Evolutionary conservation across 2,113 vertebrate genomes (phyloP).

Genomic region (Struthio camelus): DNA sequence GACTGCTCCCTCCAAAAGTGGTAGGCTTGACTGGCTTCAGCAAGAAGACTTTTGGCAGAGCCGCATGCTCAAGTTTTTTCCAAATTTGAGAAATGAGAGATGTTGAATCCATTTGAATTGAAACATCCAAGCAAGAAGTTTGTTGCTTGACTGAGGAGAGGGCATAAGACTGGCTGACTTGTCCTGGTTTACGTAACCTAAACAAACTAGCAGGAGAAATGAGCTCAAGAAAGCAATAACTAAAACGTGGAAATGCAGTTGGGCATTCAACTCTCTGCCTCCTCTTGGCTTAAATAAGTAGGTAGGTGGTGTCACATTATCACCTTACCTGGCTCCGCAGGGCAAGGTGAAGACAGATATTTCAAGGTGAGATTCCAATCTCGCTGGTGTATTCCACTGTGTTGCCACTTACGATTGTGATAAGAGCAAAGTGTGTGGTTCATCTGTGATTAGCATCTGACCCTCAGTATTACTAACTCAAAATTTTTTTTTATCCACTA

Average conservation of each 20-base stretch:
- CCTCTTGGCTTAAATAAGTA: background rate
- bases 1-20: background rate
- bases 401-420: background rate
- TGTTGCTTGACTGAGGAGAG: background rate
- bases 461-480: constrained; percentile 16
- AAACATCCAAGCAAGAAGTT: background rate
- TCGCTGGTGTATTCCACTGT: background rate
- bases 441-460: constrained; percentile 49
- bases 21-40: background rate
- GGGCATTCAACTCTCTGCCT: background rate
- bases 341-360: background rate
- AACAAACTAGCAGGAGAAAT: background rate
- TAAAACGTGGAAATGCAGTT: background rate
- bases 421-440: constrained; percentile 49
- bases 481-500: constrained; percentile 31
- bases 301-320: background rate
- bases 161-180: background rate
- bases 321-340: background rate
- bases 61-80: background rate
- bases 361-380: constrained; percentile 36
- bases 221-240: background rate
- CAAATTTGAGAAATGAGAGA: background rate
- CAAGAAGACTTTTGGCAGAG: background rate
- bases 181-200: no score
- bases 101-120: background rate